A percentile compares a stretch with the other conserved stretches of the same genome.
Evolutionary conservation across 2,888 invertebrate species (phyloP).

Genomic region (Ormyrus labotus): DNA sequence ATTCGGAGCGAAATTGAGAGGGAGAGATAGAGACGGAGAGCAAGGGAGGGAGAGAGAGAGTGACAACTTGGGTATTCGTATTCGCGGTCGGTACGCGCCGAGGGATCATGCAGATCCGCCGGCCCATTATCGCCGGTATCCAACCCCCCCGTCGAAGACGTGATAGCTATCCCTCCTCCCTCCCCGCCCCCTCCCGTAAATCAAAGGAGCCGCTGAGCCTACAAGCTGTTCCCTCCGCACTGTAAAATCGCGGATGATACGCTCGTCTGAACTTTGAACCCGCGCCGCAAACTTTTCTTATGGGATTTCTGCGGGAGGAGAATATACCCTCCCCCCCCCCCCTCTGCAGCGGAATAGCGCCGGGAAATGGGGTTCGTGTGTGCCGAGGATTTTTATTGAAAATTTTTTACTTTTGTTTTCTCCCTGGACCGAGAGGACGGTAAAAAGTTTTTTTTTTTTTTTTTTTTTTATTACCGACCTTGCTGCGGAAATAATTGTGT

Average conservation of each 20-base stretch:
- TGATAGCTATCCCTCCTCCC: constrained; percentile 19
- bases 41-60: not conserved
- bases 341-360: not conserved
- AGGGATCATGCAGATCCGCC: constrained; percentile 43
- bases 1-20: not conserved
- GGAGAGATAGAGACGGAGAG: no score
- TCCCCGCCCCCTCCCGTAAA: constrained; percentile 19
- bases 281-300: constrained; percentile 13
- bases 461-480: no score
- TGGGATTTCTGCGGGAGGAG: not conserved
- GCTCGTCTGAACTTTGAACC: constrained; percentile 14
- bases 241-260: constrained; percentile 17
- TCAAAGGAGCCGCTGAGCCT: constrained; percentile 28
- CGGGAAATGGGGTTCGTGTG: not conserved
- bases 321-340: not conserved
- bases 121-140: constrained; percentile 30
- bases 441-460: no score
- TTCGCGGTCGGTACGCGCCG: constrained; percentile 15
- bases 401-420: not conserved
- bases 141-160: constrained; percentile 6
- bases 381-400: not conserved
- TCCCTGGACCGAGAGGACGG: no score
- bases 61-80: constrained; percentile 33
- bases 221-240: constrained; percentile 32
- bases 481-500: no score